Evolutionary conservation across 2,888 invertebrate species (phyloP), one percentile per base, ranked within the genome.

Genomic region (Bruchidius siliquastri): DNA sequence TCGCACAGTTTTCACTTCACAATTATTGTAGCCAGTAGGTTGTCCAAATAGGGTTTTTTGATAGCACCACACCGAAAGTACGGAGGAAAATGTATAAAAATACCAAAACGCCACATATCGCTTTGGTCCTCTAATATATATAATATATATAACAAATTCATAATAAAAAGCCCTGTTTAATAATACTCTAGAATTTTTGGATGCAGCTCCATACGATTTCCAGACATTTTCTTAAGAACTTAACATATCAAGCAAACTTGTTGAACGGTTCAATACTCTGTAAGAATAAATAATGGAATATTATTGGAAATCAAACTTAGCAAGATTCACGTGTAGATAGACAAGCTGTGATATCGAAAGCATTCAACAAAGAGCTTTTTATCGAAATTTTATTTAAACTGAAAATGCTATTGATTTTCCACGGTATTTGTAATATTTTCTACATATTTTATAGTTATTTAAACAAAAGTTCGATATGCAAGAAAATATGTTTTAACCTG

Each of bases 11-110:
- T n/a, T 26, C 26, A 26, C 49, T 13, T 49, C 10, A 13, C 1
- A 8, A 30, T 30, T 6, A 49, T 49, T 49, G 49, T 49, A 49
- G 18, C 3, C 49, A 18, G 1, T 18, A 49, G 13, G 49, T 49
- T 49, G 49, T 49, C 13, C 49, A 49, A 49, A 49, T 49, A 8
- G 49, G 49, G 49, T 49, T 49, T 49, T 81, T 81, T 79, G 78
- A 81, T 86, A 86, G 86, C 86, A 86, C 86, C 86, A 86, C 84
- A 83, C 85, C 83, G 84, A 84, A 85, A 83, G 85, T 84, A 84
- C 80, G 21, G 68, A 10, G 68, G 10, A 68, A 21, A 68, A 68
- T 68, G 83, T 85, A 85, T 85, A 86, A 85, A 82, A 85, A 85
- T 85, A 85, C 85, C 84, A 85, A 85, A 85, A 85, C 84, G 77